phyloP scores from a whole-genome alignment of 2,113 vertebrate species.

The Stictonetta naevosa region DNA sequence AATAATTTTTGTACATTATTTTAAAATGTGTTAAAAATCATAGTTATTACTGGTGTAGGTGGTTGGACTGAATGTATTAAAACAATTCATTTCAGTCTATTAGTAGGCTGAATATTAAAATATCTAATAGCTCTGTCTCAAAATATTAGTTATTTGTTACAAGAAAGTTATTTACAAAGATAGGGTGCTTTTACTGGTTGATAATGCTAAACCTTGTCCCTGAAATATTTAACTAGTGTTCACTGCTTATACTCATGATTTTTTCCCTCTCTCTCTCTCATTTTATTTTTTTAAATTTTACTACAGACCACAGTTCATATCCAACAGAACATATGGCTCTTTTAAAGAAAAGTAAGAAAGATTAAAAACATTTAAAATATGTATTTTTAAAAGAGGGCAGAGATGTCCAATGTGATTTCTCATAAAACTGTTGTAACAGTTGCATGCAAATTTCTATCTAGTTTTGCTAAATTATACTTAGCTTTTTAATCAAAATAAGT shows the following conservation, averaged over 20 bases:
- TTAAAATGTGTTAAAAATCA: background rate
- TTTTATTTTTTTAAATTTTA: background rate
- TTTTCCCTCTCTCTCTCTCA: background rate
- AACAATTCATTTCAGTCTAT: background rate
- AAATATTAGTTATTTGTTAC: background rate
- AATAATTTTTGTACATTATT: background rate
- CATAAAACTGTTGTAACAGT: background rate
- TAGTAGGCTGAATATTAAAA: background rate
- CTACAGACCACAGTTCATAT: conserved; percentile 42
- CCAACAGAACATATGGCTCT: conserved; percentile 84
- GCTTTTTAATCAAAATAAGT: background rate
- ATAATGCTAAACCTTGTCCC: background rate
- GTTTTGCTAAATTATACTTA: background rate
- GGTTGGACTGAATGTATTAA: background rate
- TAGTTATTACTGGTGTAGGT: background rate
- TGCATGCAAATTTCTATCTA: background rate
- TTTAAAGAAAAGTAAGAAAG: conserved; percentile 88
- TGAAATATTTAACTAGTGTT: background rate
- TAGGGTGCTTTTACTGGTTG: background rate
- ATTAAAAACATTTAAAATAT: background rate
- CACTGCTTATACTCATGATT: background rate
- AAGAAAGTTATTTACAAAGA: background rate
- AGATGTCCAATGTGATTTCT: background rate
- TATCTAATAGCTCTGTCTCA: background rate
- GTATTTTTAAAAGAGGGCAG: background rate